Base-by-base conservation (phyloP, 1,140 invertebrate genomes). In the Centruroides vittatus region DNA sequence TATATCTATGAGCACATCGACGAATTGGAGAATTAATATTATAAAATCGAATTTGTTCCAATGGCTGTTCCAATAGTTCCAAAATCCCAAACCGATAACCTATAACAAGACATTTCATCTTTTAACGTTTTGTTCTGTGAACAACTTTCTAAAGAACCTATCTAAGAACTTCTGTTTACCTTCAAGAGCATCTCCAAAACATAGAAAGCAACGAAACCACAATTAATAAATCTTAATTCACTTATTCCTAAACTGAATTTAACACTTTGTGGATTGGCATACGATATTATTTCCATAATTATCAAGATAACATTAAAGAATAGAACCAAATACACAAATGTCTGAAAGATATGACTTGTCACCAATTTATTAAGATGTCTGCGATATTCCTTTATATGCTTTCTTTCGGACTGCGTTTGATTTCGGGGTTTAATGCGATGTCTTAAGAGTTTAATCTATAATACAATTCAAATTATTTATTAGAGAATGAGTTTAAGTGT, bases 171-270 rank as follows among this genome's bases (percentile, higher is more conserved):
- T n/a, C 13, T 4, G 49, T 48, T 61, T 66, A 73, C 71, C 65
- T 70, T 71, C 7, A 67, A 11, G 11, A 67, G 12, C 12, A 63
- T 66, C 61, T 72, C 71, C 11, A 70, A 23, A 10, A 70, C 62
- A 55, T 71, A 73, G 3, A 73, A 23, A 47, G 59, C 35, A 13
- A 72, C 63, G 57, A 67, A 69, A 13, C 66, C 34, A 10, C 67
- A 53, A 57, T 70, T 65, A 52, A 59, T 8, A 8, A 41, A 41
- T 41, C 41, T 41, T 8, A 41, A 41, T 41, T 41, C 41, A 6
- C 41, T 41, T 5, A 41, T 41, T 6, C 41, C 41, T 41, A 41
- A 41, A 41, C 41, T 3, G 41, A 6, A 41, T 6, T 41, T 41
- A 41, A 41, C 3, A 41, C 5, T 5, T 41, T 41, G 5, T 3